A percentile compares a stretch with the other conserved stretches of the same genome.
These are phyloP conservation scores for Sinotaia quadrata DNA, from an alignment of 2,888 invertebrate species.

Conservation along the genomic window DNA sequence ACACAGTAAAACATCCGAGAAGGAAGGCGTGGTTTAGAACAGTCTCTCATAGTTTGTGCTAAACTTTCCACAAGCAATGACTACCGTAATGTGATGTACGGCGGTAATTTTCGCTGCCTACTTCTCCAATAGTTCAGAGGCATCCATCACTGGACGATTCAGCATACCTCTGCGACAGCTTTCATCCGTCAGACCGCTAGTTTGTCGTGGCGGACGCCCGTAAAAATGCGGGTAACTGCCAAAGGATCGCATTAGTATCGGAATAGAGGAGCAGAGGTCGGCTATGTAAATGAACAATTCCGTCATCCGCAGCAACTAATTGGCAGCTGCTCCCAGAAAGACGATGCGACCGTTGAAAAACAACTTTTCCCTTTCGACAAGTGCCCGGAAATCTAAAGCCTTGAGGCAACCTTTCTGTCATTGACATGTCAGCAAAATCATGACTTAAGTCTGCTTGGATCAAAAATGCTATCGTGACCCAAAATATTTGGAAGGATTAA, in stretches of 20 bases:
- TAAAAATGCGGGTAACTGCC: constrained; percentile 12
- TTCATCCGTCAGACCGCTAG: constrained; percentile 27
- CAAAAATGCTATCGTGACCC: too few relatives aligned
- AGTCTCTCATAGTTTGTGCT: too few relatives aligned
- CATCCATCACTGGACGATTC: constrained; percentile 26
- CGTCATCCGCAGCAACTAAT: constrained; percentile 26
- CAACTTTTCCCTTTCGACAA: constrained; percentile 15
- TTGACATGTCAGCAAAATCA: constrained; percentile 27
- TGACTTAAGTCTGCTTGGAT: too few relatives aligned
- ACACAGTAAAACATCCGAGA: too few relatives aligned
- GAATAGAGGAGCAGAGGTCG: constrained; percentile 10
- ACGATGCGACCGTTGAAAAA: neutral
- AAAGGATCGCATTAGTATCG: constrained; percentile 26
- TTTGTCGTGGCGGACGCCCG: neutral
- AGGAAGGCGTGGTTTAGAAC: too few relatives aligned
- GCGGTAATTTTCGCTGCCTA: constrained; percentile 25
- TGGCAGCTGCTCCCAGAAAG: neutral
- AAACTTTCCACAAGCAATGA: too few relatives aligned
- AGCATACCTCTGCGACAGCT: constrained; percentile 26
- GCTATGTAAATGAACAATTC: constrained; percentile 22
- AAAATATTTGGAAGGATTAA: too few relatives aligned
- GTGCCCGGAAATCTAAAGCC: constrained; percentile 14
- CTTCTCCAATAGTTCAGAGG: constrained; percentile 24
- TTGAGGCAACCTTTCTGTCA: constrained; percentile 2
- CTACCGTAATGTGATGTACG: constrained; percentile 34